Evolutionary conservation across 2,797 vertebrate genomes (phyloP).

Genomic region (Allenopithecus nigroviridis): DNA sequence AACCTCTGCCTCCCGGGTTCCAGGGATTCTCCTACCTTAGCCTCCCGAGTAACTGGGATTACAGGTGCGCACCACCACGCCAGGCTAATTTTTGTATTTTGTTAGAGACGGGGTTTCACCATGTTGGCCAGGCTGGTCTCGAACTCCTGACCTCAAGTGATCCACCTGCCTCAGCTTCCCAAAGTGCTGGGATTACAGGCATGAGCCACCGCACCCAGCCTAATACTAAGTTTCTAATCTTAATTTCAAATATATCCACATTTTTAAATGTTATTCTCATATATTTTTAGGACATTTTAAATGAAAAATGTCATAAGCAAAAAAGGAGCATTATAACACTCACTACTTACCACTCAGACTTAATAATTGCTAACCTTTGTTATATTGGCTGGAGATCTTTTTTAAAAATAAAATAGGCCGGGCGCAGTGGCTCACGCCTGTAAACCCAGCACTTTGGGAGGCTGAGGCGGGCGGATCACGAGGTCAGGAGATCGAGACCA

Average conservation of each 20-base stretch:
- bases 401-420: neutral
- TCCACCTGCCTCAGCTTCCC: neutral
- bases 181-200: neutral
- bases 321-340: neutral
- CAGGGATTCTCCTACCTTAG: neutral
- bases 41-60: neutral
- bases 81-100: neutral
- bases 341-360: neutral
- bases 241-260: neutral
- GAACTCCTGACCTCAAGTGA: neutral
- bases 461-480: too few relatives aligned
- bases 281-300: constrained; percentile 15
- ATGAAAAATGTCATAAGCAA: neutral
- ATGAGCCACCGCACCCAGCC: neutral
- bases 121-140: neutral
- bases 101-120: neutral
- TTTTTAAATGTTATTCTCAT: neutral
- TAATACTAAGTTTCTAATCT: neutral
- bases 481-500: too few relatives aligned
- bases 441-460: too few relatives aligned
- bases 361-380: neutral
- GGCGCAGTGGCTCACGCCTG: too few relatives aligned
- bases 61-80: neutral
- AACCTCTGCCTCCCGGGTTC: neutral
- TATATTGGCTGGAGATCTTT: neutral